These are phyloP conservation scores for Drosophila algonquin DNA, from an alignment of 2,888 invertebrate species.

Conservation along the genomic window DNA sequence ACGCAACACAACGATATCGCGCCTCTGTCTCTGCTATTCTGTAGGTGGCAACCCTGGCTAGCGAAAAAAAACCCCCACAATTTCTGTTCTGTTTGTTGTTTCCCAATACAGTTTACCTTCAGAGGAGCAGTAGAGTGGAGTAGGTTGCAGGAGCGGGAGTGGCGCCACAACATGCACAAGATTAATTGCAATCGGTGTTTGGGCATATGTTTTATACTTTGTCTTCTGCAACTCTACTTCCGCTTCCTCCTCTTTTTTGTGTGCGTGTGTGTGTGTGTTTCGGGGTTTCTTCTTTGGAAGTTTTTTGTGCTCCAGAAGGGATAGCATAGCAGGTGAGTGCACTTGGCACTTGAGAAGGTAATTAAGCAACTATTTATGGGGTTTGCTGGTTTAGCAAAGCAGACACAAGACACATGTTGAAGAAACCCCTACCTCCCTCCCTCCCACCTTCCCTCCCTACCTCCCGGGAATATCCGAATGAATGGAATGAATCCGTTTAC, in stretches of 20 bases:
- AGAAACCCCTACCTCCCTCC: neutral
- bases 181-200: conserved; percentile 81
- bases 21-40: conserved; percentile 17
- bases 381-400: neutral
- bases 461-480: too few relatives aligned
- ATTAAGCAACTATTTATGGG: conserved; percentile 73
- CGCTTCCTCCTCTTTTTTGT: conserved; percentile 25
- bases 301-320: conserved; percentile 22
- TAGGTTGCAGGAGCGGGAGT: neutral
- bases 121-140: neutral
- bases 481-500: too few relatives aligned
- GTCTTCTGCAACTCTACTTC: conserved; percentile 45
- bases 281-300: conserved; percentile 36
- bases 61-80: conserved; percentile 43
- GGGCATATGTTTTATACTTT: conserved; percentile 75
- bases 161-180: conserved; percentile 68
- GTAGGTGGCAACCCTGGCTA: conserved; percentile 38
- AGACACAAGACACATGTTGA: conserved; percentile 61
- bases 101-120: conserved; percentile 36
- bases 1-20: conserved; percentile 28
- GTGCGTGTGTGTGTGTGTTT: conserved; percentile 17
- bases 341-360: conserved; percentile 68
- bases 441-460: neutral
- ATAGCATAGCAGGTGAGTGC: conserved; percentile 35
- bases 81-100: conserved; percentile 48